These are phyloP conservation scores for Myotis yumanensis DNA, from an alignment of 2,113 vertebrate genomes.

Conservation along the genomic window DNA sequence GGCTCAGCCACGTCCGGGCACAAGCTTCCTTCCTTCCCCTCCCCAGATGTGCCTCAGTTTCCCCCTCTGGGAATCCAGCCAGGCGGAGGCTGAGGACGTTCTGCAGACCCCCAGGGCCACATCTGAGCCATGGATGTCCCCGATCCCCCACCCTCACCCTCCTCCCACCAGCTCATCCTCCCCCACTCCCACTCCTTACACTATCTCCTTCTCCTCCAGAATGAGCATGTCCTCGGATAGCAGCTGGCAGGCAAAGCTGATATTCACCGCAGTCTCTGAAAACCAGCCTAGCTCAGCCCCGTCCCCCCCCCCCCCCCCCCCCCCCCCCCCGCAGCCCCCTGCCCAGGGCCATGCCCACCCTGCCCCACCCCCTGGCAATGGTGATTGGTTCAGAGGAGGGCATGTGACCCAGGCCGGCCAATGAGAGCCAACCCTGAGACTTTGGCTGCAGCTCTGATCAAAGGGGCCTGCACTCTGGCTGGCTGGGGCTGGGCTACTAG, in stretches of 20 bases:
- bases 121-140: neutral
- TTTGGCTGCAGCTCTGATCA: neutral
- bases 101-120: neutral
- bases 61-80: neutral
- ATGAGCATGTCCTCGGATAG: constrained; percentile 89
- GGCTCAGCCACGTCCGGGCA: neutral
- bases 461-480: neutral
- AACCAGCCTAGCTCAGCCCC: neutral
- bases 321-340: too few species aligned
- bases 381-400: neutral
- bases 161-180: too few species aligned
- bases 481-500: too few species aligned
- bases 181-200: constrained; percentile 78
- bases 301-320: too few species aligned
- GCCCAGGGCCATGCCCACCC: neutral
- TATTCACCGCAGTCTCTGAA: constrained; percentile 93
- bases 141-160: neutral
- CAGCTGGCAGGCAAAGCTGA: constrained; percentile 92
- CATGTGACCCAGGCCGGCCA: neutral
- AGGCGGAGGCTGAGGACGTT: neutral
- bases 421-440: neutral
- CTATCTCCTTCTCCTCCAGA: constrained; percentile 90
- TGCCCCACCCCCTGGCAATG: accelerated
- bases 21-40: neutral
- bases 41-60: neutral